Evolutionary conservation across 2,888 invertebrate genomes (phyloP).

Genomic region (Nipponacmea schrenckii): DNA sequence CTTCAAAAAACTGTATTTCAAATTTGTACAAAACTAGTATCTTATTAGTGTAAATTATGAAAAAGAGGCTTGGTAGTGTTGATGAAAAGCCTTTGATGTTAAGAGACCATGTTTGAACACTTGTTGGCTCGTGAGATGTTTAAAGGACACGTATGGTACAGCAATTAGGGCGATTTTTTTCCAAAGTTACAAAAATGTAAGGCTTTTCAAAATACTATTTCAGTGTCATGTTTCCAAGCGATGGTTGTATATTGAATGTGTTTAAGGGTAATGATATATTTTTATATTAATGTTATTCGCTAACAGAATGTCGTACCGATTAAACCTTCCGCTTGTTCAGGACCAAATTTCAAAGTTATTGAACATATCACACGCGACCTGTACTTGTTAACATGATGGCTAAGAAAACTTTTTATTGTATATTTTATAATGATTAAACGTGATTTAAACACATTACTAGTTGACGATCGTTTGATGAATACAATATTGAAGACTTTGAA

Average conservation of each 20-base stretch:
- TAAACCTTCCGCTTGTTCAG: neutral
- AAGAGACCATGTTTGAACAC: constrained; percentile 4
- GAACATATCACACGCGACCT: neutral
- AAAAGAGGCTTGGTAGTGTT: neutral
- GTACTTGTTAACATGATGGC: neutral
- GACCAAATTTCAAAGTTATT: neutral
- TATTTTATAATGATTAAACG: constrained; percentile 6
- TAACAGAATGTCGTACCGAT: neutral
- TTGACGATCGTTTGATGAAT: neutral
- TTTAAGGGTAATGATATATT: neutral
- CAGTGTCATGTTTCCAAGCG: neutral
- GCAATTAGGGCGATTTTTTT: neutral
- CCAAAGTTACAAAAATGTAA: neutral
- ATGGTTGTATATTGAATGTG: neutral
- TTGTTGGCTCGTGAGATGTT: neutral
- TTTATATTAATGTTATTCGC: neutral
- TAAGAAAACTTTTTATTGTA: neutral
- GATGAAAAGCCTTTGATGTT: neutral
- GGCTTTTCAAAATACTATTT: constrained; percentile 4
- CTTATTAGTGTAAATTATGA: neutral
- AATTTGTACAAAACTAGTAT: too few relatives aligned
- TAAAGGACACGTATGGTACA: neutral
- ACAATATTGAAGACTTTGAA: neutral
- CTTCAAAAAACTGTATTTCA: too few relatives aligned
- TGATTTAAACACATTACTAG: neutral